Percentiles rank a stretch among this genome's conserved stretches.
Evolutionary conservation across 2,797 vertebrate genomes (phyloP).

Genomic region (Leptoclinus maculatus): DNA sequence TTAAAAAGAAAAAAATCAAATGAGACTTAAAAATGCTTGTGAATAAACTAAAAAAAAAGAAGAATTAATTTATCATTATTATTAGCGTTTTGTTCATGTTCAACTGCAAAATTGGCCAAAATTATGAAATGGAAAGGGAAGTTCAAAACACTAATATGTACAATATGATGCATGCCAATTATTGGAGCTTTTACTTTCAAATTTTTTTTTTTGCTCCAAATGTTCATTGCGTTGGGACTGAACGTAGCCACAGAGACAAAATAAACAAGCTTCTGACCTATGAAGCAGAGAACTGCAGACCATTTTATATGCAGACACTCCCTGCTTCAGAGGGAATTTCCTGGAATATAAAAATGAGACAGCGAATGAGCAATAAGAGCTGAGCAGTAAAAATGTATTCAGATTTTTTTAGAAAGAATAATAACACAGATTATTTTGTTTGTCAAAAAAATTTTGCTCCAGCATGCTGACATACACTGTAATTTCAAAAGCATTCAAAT

Average conservation of each 20-base stretch:
- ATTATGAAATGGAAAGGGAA: slow-evolving; percentile 50
- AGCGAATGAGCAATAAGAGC: slow-evolving; percentile 99
- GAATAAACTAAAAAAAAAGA: slow-evolving; percentile 34
- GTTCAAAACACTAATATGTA: slow-evolving; percentile 62
- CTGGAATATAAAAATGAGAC: slow-evolving; percentile 99
- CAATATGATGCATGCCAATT: slow-evolving; percentile 80
- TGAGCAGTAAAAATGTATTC: slow-evolving; percentile 91
- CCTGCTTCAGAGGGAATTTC: slow-evolving; percentile 99
- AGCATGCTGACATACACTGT: slow-evolving; percentile 69
- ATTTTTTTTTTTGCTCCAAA: slow-evolving; percentile 60
- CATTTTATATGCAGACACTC: slow-evolving; percentile 99
- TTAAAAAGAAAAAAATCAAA: slow-evolving; percentile 1
- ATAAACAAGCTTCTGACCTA: slow-evolving; percentile 99
- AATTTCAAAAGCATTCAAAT: slow-evolving; percentile 71
- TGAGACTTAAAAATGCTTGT: slow-evolving; percentile 8
- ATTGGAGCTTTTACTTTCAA: slow-evolving; percentile 54
- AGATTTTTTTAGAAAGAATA: slow-evolving; percentile 62
- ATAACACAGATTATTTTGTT: slow-evolving; percentile 56
- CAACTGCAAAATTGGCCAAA: slow-evolving; percentile 28
- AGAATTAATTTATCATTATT: slow-evolving; percentile 30
- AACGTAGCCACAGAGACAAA: slow-evolving; percentile 99
- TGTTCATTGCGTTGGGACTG: slow-evolving; percentile 89
- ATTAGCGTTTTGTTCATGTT: slow-evolving; percentile 51
- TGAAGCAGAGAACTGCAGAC: slow-evolving; percentile 99
- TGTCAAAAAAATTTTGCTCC: slow-evolving; percentile 68